phyloP scores from a whole-genome alignment of 2,113 vertebrate species.

The Sorex fumeus region DNA sequence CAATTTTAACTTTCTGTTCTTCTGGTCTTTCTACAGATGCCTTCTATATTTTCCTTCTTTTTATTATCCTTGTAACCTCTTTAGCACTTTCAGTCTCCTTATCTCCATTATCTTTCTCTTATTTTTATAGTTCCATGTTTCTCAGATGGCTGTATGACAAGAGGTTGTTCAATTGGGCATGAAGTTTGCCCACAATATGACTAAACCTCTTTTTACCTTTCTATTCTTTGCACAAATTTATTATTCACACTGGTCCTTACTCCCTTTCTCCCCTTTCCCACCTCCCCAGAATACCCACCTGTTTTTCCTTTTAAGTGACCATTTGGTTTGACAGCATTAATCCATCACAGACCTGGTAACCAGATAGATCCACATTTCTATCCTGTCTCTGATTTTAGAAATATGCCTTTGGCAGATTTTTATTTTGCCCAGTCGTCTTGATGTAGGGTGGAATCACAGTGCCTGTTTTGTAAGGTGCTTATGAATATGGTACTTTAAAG shows the following conservation, averaged over 20 bases:
- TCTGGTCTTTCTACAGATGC: background rate
- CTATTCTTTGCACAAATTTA: too few relatives aligned
- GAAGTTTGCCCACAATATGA: background rate
- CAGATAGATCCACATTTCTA: background rate
- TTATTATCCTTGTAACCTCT: background rate
- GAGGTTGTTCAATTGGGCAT: background rate
- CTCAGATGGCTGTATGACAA: background rate
- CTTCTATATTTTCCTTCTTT: slow-evolving; percentile 1
- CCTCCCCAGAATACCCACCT: background rate
- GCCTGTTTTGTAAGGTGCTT: background rate
- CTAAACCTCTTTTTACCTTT: too few relatives aligned
- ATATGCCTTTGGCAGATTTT: slow-evolving; percentile 5
- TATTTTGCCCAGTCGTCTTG: background rate
- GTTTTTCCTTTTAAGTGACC: background rate
- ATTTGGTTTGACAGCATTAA: background rate
- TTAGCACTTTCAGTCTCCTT: background rate
- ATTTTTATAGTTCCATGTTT: background rate
- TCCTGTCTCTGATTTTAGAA: slow-evolving; percentile 50
- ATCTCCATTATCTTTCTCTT: background rate
- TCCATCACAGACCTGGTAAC: too few relatives aligned
- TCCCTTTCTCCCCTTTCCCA: background rate
- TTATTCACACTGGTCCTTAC: background rate
- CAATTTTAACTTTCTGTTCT: slow-evolving; percentile 43
- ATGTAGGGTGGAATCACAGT: background rate
- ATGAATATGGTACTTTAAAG: background rate